A percentile compares a stretch with the other conserved stretches of the same genome.
phyloP scores from a whole-genome alignment of 1,140 invertebrate species.

The Tenebrio molitor region DNA sequence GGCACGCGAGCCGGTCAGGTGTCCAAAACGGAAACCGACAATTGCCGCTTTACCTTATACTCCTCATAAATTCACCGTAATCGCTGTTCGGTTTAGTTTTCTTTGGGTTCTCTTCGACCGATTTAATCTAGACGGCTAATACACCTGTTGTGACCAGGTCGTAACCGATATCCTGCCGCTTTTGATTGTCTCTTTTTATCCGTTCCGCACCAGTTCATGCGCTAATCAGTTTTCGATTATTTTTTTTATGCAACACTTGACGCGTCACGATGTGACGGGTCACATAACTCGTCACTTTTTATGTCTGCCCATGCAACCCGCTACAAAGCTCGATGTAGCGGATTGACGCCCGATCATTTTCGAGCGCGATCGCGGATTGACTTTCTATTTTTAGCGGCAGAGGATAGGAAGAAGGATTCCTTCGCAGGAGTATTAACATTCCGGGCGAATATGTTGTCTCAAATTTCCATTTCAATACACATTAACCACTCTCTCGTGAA shows the following conservation, averaged over 20 bases:
- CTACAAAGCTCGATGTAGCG: too few species aligned
- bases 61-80: conserved; percentile 48
- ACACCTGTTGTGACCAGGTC: conserved; percentile 47
- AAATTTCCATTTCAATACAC: conserved; percentile 8
- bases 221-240: too few species aligned
- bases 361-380: too few species aligned
- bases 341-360: too few species aligned
- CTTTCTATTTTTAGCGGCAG: neutral
- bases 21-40: conserved; percentile 43
- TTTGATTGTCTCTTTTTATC: conserved; percentile 33
- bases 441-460: neutral
- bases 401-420: conserved; percentile 4
- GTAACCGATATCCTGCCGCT: conserved; percentile 16
- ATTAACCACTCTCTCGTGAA: neutral
- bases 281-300: too few species aligned
- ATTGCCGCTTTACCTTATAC: conserved; percentile 40
- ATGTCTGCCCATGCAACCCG: too few species aligned
- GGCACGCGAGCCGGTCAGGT: conserved; percentile 34
- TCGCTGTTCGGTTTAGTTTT: conserved; percentile 44
- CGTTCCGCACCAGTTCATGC: neutral
- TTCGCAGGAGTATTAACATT: neutral
- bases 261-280: too few species aligned
- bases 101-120: conserved; percentile 41
- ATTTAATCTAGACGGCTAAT: conserved; percentile 46
- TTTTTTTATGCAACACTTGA: too few species aligned